phyloP scores from a whole-genome alignment of 2,113 vertebrate species.

The Charadrius vociferus region DNA sequence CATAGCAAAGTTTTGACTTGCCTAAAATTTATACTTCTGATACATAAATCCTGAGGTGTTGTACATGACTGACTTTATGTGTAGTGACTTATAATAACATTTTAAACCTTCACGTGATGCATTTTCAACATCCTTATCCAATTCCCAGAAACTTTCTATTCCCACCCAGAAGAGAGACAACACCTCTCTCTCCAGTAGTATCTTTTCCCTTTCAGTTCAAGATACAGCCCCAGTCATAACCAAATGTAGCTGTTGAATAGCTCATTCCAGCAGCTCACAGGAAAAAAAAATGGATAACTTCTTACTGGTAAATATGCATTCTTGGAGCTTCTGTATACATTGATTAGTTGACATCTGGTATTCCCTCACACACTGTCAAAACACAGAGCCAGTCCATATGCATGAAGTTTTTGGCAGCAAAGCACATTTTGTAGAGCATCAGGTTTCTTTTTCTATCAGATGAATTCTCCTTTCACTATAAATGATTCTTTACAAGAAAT shows the following conservation, averaged over 20 bases:
- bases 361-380: constrained; percentile 22
- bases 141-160: background rate
- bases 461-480: background rate
- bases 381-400: background rate
- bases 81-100: constrained; percentile 13
- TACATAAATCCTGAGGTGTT: constrained; percentile 34
- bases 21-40: constrained; percentile 21
- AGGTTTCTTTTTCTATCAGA: background rate
- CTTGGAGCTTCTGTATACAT: background rate
- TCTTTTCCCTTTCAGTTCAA: background rate
- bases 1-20: constrained; percentile 3
- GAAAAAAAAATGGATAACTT: background rate
- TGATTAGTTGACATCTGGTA: constrained; percentile 36
- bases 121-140: background rate
- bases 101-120: background rate
- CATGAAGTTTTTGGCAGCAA: background rate
- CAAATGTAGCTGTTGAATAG: background rate
- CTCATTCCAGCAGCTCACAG: background rate
- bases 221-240: background rate
- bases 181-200: background rate
- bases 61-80: constrained; percentile 7
- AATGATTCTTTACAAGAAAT: constrained; percentile 8
- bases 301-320: constrained; percentile 5
- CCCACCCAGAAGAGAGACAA: background rate
- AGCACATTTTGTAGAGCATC: background rate